Conservation (phyloP, 2,888 invertebrate species). For the Epistrophella euchroma region DNA sequence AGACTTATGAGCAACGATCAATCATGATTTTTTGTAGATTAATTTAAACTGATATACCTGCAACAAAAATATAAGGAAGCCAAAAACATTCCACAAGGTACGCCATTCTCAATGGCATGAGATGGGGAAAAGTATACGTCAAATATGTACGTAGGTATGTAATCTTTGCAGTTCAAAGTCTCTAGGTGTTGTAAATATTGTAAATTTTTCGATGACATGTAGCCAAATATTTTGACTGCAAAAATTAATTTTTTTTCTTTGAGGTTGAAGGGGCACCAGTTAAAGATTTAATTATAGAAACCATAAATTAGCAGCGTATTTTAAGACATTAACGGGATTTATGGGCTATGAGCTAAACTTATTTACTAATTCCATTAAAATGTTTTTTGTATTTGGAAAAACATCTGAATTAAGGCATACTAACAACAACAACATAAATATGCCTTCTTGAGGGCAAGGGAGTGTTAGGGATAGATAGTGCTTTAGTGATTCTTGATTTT, state of each 20-base stretch:
- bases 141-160: neutral
- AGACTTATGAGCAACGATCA: neutral
- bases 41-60: neutral
- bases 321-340: too few relatives aligned
- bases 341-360: too few relatives aligned
- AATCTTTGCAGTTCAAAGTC: neutral
- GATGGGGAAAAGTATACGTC: slow-evolving; percentile 17
- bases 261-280: neutral
- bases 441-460: too few relatives aligned
- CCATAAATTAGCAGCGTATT: neutral
- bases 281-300: neutral
- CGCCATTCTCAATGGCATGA: neutral
- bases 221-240: slow-evolving; percentile 3
- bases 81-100: slow-evolving; percentile 11
- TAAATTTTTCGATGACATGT: slow-evolving; percentile 3
- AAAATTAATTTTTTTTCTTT: neutral
- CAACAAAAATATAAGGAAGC: slow-evolving; percentile 1
- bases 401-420: too few relatives aligned
- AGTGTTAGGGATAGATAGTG: too few relatives aligned
- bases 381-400: too few relatives aligned
- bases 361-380: too few relatives aligned
- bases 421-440: too few relatives aligned
- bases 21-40: neutral
- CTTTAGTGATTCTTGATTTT: too few relatives aligned
- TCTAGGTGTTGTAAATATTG: neutral